Evolutionary conservation across 2,797 vertebrate species (phyloP).

Genomic region (Schizothorax lantsangensis): DNA sequence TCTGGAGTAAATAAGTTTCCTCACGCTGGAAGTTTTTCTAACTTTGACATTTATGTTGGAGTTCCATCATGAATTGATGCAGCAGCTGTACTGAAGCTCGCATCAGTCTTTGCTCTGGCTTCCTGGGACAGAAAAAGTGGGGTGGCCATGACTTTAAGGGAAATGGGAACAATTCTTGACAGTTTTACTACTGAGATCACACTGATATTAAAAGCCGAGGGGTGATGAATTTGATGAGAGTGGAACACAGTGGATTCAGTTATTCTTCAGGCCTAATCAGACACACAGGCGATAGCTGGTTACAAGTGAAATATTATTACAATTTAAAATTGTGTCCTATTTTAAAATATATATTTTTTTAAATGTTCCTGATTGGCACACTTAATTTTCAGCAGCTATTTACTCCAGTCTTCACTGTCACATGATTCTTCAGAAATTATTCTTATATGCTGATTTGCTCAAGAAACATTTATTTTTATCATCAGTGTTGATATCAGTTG

Average conservation of each 20-base stretch:
- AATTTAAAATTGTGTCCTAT: not conserved
- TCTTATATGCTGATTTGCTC: not conserved
- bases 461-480: not conserved
- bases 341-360: not conserved
- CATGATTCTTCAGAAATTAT: not conserved
- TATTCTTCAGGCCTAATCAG: not conserved
- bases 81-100: not conserved
- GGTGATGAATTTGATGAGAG: not conserved
- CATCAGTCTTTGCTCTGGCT: constrained; percentile 1
- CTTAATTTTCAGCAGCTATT: not conserved
- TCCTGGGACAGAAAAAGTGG: constrained; percentile 11
- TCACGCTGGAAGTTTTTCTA: constrained; percentile 32
- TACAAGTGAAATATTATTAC: not conserved
- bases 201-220: constrained; percentile 2
- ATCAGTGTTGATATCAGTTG: not conserved
- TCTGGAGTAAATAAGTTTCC: constrained; percentile 40
- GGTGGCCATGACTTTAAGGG: constrained; percentile 16
- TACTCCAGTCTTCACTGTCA: not conserved
- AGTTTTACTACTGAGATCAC: constrained; percentile 16
- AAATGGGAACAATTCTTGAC: constrained; percentile 2
- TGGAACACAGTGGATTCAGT: not conserved
- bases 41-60: constrained; percentile 47
- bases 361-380: not conserved
- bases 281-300: not conserved
- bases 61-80: constrained; percentile 16